Conservation (phyloP, 2,888 invertebrate genomes). For the Eubasilissa splendida region DNA sequence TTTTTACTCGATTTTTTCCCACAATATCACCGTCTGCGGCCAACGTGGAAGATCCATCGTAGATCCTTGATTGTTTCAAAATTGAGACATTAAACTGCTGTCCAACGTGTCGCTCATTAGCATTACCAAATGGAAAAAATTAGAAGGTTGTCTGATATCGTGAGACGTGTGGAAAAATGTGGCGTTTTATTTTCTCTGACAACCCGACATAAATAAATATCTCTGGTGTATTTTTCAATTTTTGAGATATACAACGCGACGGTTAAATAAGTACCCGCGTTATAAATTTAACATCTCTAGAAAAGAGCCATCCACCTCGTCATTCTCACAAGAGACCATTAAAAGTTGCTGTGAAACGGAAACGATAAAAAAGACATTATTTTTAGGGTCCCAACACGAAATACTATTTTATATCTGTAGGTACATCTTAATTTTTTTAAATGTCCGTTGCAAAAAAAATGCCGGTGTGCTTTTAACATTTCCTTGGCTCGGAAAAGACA, state of each 20-base stretch:
- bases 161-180: too few relatives aligned
- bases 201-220: too few relatives aligned
- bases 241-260: not conserved
- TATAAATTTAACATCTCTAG: constrained; percentile 12
- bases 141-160: too few relatives aligned
- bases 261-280: not conserved
- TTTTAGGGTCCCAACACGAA: not conserved
- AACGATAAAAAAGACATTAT: constrained; percentile 46
- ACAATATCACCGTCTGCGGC: too few relatives aligned
- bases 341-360: constrained; percentile 44
- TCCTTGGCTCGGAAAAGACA: constrained; percentile 4
- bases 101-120: too few relatives aligned
- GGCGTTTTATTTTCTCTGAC: too few relatives aligned
- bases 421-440: constrained; percentile 23
- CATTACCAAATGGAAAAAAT: too few relatives aligned
- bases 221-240: too few relatives aligned
- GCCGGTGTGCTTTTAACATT: not conserved
- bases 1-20: too few relatives aligned
- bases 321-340: constrained; percentile 40
- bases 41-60: too few relatives aligned
- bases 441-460: constrained; percentile 10
- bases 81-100: too few relatives aligned
- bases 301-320: constrained; percentile 10
- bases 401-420: constrained; percentile 20
- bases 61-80: too few relatives aligned